Base-by-base conservation (phyloP, 2,797 vertebrate genomes). In the Micrastur ruficollis region DNA sequence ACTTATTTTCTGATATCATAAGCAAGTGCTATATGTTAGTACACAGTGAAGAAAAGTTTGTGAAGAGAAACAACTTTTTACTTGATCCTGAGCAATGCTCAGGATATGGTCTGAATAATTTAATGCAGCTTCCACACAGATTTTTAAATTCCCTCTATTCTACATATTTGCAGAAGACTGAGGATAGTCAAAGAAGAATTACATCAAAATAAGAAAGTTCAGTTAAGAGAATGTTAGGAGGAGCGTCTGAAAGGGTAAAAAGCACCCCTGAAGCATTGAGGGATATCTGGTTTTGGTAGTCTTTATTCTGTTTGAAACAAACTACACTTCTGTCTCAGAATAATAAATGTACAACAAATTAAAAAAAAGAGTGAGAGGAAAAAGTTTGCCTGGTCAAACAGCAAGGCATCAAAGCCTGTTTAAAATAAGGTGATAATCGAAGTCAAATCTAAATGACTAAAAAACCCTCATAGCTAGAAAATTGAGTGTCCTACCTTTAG, bases 221-320 rank as follows among this genome's bases (percentile, higher is more conserved):
- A 84, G 76, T 38, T 38, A 62, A 26, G 6, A 83, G 23, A 74
- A 25, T 3, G 11, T 59, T 50, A 93, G 66, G 34, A 83, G 38
- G 4, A 83, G 11, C 14, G 89, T 25, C n/a, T 31, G 31, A 78
- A 80, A 55, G 12, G 16, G 27, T 18, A 49, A 87, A 52, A 85
- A n/a, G 2, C 5, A 38, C 2, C 4, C n/a, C 44, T 16, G 14
- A 92, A 80, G 12, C 34, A 73, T 0, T 9, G 50, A 62, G 6
- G 8, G 27, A 55, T 44, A 63, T 90, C n/a, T 13, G 12, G 18
- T 3, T 82, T 68, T 56, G 34, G 5, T 56, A 55, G 38, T 84
- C 17, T 66, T 66, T 47, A 21, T 32, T 63, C 40, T 50, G 5
- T 36, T 81, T 72, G 31, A 85, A 85, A 87, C 14, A 2, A 71